Conservation (phyloP, 1,140 invertebrate species). For the Eriosoma lanigerum region DNA sequence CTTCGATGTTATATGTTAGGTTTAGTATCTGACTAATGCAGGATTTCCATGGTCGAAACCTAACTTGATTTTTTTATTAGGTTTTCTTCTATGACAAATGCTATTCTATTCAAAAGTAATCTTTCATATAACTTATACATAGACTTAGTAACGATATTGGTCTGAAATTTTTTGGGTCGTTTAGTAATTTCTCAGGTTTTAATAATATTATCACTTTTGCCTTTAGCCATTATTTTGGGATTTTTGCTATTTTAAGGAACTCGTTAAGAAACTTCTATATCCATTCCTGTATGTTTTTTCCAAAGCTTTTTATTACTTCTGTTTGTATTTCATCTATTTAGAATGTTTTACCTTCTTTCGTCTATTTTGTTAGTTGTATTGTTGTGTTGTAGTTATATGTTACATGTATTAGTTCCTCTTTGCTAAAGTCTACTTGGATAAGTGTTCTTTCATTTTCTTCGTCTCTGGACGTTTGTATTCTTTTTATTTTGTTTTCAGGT, state of each 20-base stretch:
- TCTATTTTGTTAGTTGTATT: no score
- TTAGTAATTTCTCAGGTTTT: no score
- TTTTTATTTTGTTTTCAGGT: background rate
- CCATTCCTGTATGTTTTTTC: no score
- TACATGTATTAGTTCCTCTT: background rate
- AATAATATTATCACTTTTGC: constrained; percentile 11
- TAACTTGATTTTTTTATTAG: constrained; percentile 2
- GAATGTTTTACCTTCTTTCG: background rate
- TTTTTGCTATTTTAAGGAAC: no score
- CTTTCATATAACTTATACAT: constrained; percentile 8
- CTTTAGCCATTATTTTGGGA: no score
- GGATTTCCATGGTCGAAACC: constrained; percentile 3
- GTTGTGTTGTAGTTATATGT: no score
- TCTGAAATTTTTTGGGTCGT: background rate
- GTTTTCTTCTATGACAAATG: no score
- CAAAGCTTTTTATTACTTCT: constrained; percentile 12
- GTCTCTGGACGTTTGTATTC: constrained; percentile 18
- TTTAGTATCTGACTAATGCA: background rate
- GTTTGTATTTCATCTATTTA: background rate
- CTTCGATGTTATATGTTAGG: no score
- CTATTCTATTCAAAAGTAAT: background rate
- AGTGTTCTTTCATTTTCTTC: constrained; percentile 18
- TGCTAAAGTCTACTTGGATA: background rate
- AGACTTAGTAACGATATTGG: constrained; percentile 1
- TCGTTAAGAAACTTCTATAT: no score